Evolutionary conservation across 2,888 invertebrate species (phyloP).

Genomic region (Tinea pellionella): DNA sequence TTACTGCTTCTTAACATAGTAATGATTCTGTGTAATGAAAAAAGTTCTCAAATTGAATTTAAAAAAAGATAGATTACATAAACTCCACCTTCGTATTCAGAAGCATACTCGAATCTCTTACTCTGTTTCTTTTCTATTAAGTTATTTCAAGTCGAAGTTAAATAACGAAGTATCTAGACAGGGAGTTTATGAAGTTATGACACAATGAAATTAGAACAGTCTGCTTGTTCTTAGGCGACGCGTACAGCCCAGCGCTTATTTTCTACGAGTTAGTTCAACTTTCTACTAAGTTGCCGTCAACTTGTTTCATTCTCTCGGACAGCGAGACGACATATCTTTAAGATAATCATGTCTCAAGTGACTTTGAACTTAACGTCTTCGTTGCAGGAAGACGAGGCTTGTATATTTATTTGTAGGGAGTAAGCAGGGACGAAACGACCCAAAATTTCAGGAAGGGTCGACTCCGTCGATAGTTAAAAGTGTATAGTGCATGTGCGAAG

Average conservation of each 20-base stretch:
- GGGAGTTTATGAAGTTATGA: constrained; percentile 12
- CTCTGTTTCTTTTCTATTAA: constrained; percentile 4
- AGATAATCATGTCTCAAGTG: not conserved
- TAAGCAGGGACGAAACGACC: too few relatives aligned
- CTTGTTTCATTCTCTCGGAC: constrained; percentile 7
- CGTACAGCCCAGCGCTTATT: constrained; percentile 2
- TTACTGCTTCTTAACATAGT: too few relatives aligned
- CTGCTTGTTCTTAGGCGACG: not conserved
- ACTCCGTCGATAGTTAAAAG: too few relatives aligned
- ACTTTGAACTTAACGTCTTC: not conserved
- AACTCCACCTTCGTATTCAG: too few relatives aligned
- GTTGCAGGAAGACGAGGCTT: too few relatives aligned
- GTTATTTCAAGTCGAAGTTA: constrained; percentile 5
- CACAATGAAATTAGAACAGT: constrained; percentile 13
- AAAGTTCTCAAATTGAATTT: constrained; percentile 25
- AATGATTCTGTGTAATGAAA: too few relatives aligned
- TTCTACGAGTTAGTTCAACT: constrained; percentile 4
- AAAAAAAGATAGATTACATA: too few relatives aligned
- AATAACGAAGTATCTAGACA: constrained; percentile 3
- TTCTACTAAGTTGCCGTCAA: constrained; percentile 9
- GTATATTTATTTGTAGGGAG: too few relatives aligned
- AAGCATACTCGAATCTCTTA: not conserved
- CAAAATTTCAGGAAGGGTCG: too few relatives aligned
- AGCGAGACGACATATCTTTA: constrained; percentile 1
- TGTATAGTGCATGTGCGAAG: too few relatives aligned